Evolutionary conservation across 2,113 vertebrate genomes (phyloP).

Genomic region (Nothobranchius kuhntae): DNA sequence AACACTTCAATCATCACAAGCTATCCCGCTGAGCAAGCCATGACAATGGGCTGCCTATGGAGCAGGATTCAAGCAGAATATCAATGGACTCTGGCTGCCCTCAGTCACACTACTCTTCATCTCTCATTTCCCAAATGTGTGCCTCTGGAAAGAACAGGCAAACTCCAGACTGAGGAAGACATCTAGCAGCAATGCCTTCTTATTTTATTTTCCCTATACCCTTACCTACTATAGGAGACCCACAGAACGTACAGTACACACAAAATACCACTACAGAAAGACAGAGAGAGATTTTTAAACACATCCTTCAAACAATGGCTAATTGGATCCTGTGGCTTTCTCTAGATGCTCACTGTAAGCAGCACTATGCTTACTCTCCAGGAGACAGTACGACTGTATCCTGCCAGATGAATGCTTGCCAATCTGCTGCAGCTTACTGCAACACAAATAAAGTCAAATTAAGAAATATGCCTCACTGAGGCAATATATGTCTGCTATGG

Average conservation of each 20-base stretch:
- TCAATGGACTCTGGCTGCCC: constrained; percentile 61
- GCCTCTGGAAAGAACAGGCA: constrained; percentile 44
- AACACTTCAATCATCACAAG: constrained; percentile 66
- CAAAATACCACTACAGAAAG: not conserved
- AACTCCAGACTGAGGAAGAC: constrained; percentile 48
- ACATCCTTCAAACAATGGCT: constrained; percentile 7
- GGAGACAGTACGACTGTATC: constrained; percentile 4
- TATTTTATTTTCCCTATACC: constrained; percentile 45
- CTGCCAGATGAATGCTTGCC: constrained; percentile 15
- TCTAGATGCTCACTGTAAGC: constrained; percentile 13
- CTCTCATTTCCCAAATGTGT: constrained; percentile 69
- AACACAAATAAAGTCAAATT: constrained; percentile 16
- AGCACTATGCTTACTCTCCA: constrained; percentile 5
- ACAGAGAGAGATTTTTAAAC: constrained; percentile 8
- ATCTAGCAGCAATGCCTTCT: constrained; percentile 42
- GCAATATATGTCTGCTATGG: not conserved
- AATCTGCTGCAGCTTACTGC: not conserved
- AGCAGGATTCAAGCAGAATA: constrained; percentile 67
- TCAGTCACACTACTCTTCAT: constrained; percentile 54
- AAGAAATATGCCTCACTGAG: constrained; percentile 6
- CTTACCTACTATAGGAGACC: constrained; percentile 21
- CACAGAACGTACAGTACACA: constrained; percentile 30
- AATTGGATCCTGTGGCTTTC: constrained; percentile 14
- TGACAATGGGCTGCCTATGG: constrained; percentile 74
- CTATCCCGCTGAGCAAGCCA: constrained; percentile 58